Base-by-base conservation (phyloP, 1,140 invertebrate genomes). In the Callitettix versicolor region DNA sequence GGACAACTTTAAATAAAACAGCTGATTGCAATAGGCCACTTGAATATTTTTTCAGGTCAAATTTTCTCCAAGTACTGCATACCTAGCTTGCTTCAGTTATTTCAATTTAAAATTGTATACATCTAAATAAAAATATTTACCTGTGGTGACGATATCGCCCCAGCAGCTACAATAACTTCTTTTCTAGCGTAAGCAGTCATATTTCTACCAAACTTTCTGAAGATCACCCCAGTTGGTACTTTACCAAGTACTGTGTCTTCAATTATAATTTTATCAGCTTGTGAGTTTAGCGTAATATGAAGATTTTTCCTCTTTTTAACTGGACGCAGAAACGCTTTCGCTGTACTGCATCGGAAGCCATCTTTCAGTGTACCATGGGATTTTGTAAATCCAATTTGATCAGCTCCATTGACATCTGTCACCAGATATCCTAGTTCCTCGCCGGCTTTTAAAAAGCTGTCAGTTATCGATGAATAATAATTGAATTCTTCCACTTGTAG, bases 251-350 rank as follows among this genome's bases (percentile, higher is more conserved):
- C 67, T 7, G 47, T 43, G 5, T 51, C 55, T 55, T 83, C 74
- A 11, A 86, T 75, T 0, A 84, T 41, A 43, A 87, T 69, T 62
- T 81, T 79, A 58, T 83, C 73, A 0, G 79, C 84, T 12, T 78
- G 70, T 0, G 84, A 79, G 58, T 79, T 72, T 1, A 84, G 67
- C 51, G 78, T 77, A 14, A 90, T 71, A 63, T 89, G 82, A 0
- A 90, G 71, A 69, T 91, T 88, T 34, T 74, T 73, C 15, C 89
- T 74, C 38, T 81, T 72, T 60, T 79, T 76, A 14, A 84, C 86
- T 0, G 92, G 90, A 21, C 87, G 72, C 1, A 96, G 72, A 69
- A 91, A 96, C 0, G 88, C 91, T 43, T 83, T 75, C 0, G 85
- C 79, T 0, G 82, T 79, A 18, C 62, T 64, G 43, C 62, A 64